phyloP scores from a whole-genome alignment of 2,113 vertebrate genomes.

The Excalfactoria chinensis region DNA sequence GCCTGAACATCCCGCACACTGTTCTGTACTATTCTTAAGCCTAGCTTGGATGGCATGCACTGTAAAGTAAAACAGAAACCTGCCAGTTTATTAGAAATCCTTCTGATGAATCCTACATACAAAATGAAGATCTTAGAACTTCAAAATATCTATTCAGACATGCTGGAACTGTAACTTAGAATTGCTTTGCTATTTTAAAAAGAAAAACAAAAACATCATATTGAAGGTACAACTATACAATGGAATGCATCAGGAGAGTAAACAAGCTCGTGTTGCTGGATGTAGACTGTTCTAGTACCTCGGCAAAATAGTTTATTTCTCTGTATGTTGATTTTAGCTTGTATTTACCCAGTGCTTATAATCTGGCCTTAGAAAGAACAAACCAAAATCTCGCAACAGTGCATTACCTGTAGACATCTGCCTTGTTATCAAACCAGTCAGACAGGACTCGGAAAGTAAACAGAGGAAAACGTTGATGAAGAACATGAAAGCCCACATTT shows the following conservation, averaged over 20 bases:
- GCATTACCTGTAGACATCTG: slow-evolving; percentile 91
- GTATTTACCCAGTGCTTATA: neutral
- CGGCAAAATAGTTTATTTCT: neutral
- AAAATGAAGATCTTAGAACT: neutral
- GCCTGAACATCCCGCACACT: neutral
- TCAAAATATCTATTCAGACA: neutral
- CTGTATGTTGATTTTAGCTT: neutral
- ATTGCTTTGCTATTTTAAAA: neutral
- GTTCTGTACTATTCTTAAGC: neutral
- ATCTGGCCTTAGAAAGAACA: neutral
- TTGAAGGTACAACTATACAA: neutral
- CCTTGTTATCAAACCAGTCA: slow-evolving; percentile 97
- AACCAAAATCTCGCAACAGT: neutral
- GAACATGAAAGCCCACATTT: slow-evolving; percentile 96
- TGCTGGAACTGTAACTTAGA: neutral
- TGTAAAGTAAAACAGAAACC: neutral
- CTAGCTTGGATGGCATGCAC: neutral
- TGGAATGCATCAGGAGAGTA: neutral
- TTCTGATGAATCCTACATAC: neutral
- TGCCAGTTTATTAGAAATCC: neutral
- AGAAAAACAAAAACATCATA: neutral
- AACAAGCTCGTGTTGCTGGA: neutral
- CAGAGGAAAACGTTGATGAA: slow-evolving; percentile 95
- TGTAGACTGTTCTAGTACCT: neutral
- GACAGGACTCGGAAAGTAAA: slow-evolving; percentile 92